Base-by-base conservation (phyloP, 2,113 vertebrate genomes). In the Eublepharis macularius region DNA sequence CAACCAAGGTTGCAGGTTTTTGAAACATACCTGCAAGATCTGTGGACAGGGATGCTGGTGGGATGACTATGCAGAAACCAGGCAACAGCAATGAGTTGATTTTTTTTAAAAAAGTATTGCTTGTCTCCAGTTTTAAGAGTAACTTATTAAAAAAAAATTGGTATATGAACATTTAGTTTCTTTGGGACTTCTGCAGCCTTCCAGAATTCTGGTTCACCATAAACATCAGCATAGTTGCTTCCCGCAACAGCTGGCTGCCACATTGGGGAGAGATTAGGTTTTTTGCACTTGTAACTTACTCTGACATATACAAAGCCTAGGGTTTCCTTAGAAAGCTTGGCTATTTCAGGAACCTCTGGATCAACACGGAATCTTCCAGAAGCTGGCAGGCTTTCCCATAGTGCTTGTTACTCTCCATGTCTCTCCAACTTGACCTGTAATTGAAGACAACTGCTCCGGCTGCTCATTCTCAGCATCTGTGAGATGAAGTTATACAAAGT, bases 381-480 rank as follows among this genome's bases (percentile, higher is more conserved):
- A 92, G 88, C 87, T 94, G 93, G 88, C 89, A 92, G 84, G 86
- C 75, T n/a, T 83, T 43, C 75, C 39, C 80, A 45, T 34, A 92
- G 82, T 87, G 91, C 90, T 91, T 3, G 1, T 92, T 91, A 83
- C 60, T 76, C 51, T 92, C 89, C 91, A 80, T 83, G 75, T 90
- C 88, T 92, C 84, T 87, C 89, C 91, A 87, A 84, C 88, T 89
- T 69, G 87, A 9, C 2, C 26, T n/a, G 2, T 93, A 95, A 93
- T 92, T 94, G 92, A 94, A 92, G 88, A 94, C 91, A 94, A 94
- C 91, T 93, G 92, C 89, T 92, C 69, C 93, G 92, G 87, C 83
- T 51, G 73, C 47, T 92, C 84, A 69, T 32, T 32, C 82, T 90
- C 68, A 80, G 75, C 87, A 82, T 90, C 72, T 92, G 89, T 54